Base-by-base conservation (phyloP, 2,113 vertebrate genomes). In the Myodes glareolus region DNA sequence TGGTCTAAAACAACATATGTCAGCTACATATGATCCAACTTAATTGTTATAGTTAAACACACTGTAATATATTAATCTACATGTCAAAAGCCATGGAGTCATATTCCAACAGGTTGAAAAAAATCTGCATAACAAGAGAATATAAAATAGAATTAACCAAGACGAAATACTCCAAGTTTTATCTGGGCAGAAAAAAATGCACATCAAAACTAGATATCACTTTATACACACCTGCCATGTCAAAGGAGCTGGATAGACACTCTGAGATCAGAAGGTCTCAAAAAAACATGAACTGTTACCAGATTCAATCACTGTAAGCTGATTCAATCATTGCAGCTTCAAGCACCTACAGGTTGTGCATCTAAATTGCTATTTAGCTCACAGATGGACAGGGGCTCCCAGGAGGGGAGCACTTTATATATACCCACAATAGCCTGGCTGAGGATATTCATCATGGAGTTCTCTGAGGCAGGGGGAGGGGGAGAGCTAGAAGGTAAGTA, bases 121-220 rank as follows among this genome's bases (percentile, higher is more conserved):
- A 86, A 86, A 91, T 27, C 42, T 31, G 67, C 75, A 42, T 72
- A 82, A 73, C n/a, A 88, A 39, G 65, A 90, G 16, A 68, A 87
- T 55, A 88, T 36, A 67, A 78, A 85, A 73, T 11, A 52, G 11
- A 91, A 91, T 84, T 90, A 85, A 92, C 8, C 27, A 95, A 33
- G 33, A 90, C 92, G 81, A 90, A 36, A 88, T 77, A 25, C 8
- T 94, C 76, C 86, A 88, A 68, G 36, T 73, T 91, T 23, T 0
- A 92, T 39, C 52, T 77, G 50, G 80, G 63, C 55, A 65, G 70
- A 91, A 80, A 88, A 94, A 86, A 91, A 45, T 65, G 61, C 17
- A 47, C 21, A 9, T 50, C 42, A 13, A 47, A 92, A 55, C 2
- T 2, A 58, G 4, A 7, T 3, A 78, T 12, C 68, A 72, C 70